Evolutionary conservation across 2,797 vertebrate species (phyloP).

Genomic region (Gymnodraco acuticeps): DNA sequence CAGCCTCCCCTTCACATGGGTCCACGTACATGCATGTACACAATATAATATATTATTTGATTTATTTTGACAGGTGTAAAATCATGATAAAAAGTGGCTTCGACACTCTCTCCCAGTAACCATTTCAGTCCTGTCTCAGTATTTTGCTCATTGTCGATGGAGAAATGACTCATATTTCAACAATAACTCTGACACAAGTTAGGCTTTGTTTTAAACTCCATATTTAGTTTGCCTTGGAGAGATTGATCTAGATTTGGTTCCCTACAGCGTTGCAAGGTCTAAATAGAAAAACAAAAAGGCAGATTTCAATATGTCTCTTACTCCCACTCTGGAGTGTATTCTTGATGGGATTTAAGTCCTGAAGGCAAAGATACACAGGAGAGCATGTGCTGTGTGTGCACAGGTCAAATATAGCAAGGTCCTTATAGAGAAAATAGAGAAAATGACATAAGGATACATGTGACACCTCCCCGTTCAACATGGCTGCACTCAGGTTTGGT

Average conservation of each 20-base stretch:
- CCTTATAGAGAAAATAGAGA: slow-evolving; percentile 32
- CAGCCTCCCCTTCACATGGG: slow-evolving; percentile 4
- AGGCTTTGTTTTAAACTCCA: slow-evolving; percentile 41
- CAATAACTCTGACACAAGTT: slow-evolving; percentile 24
- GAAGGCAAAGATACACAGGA: slow-evolving; percentile 10
- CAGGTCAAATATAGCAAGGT: background rate
- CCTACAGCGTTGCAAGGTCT: slow-evolving; percentile 21
- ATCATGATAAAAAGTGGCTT: slow-evolving; percentile 46
- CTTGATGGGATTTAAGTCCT: slow-evolving; percentile 21
- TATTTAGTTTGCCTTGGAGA: slow-evolving; percentile 37
- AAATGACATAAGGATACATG: slow-evolving; percentile 20
- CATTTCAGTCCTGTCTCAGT: slow-evolving; percentile 20
- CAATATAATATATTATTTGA: background rate
- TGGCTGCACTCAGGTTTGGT: slow-evolving; percentile 27
- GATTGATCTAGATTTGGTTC: slow-evolving; percentile 16
- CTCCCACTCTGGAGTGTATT: slow-evolving; percentile 16
- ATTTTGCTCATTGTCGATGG: slow-evolving; percentile 20
- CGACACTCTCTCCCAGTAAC: slow-evolving; percentile 28
- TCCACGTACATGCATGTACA: slow-evolving; percentile 18
- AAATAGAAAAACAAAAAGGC: slow-evolving; percentile 31
- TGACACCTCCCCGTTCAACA: slow-evolving; percentile 27
- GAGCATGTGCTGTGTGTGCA: slow-evolving; percentile 1
- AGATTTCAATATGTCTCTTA: slow-evolving; percentile 19
- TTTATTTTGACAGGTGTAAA: slow-evolving; percentile 35
- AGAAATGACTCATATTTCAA: slow-evolving; percentile 46